A percentile compares a stretch with the other conserved stretches of the same genome.
phyloP scores from a whole-genome alignment of 1,140 invertebrate species.

The Scaptomyza graminum region DNA sequence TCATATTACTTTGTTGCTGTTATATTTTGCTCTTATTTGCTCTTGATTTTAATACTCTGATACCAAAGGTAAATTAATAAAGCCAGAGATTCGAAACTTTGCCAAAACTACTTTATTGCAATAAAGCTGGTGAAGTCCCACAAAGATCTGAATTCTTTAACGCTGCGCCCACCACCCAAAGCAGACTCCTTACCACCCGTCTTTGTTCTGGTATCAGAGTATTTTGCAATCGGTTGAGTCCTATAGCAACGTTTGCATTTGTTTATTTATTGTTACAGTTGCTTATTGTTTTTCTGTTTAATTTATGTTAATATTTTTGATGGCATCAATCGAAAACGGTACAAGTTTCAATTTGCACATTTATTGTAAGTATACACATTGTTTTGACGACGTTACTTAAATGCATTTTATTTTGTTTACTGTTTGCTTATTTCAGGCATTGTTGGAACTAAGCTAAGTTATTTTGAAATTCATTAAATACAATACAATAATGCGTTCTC shows the following conservation, averaged over 20 bases:
- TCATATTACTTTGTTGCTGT: slow-evolving; percentile 68
- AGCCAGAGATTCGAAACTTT: no score
- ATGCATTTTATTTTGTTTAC: slow-evolving; percentile 72
- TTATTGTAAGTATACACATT: slow-evolving; percentile 56
- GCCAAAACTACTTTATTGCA: no score
- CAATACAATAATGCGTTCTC: slow-evolving; percentile 23
- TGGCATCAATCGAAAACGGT: slow-evolving; percentile 34
- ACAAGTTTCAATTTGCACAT: slow-evolving; percentile 32
- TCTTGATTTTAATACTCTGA: slow-evolving; percentile 1
- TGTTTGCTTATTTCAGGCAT: slow-evolving; percentile 35
- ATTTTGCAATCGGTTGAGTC: no score
- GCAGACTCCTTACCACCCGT: no score
- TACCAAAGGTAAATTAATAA: no score
- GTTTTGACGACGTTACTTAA: slow-evolving; percentile 59
- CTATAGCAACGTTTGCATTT: background rate
- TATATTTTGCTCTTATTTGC: slow-evolving; percentile 55
- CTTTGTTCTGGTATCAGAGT: no score
- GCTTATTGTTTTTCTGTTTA: slow-evolving; percentile 41
- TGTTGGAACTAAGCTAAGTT: slow-evolving; percentile 28
- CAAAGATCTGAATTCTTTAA: no score
- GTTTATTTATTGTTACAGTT: slow-evolving; percentile 31
- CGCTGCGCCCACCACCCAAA: no score
- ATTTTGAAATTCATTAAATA: slow-evolving; percentile 17
- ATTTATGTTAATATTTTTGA: slow-evolving; percentile 16
- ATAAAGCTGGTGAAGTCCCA: no score